Conservation (phyloP, 2,113 vertebrate species). For the Lathamus discolor region DNA sequence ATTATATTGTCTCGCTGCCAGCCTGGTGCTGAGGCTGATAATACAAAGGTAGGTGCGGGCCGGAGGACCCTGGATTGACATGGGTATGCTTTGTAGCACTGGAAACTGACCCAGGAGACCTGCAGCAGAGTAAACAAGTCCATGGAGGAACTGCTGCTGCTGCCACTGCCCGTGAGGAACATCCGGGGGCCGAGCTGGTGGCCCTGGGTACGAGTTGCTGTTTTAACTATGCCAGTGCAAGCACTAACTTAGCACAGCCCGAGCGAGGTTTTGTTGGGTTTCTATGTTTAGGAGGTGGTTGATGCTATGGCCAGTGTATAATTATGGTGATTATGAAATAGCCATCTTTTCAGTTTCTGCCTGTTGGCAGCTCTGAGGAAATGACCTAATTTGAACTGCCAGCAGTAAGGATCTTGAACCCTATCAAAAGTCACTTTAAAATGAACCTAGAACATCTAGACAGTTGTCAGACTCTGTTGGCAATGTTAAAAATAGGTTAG, state of each 20-base stretch:
- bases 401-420: not conserved
- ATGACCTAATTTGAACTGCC: not conserved
- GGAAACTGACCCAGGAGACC: not conserved
- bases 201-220: not conserved
- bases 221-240: not conserved
- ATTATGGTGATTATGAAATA: conserved; percentile 35
- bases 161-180: not conserved
- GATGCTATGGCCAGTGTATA: not conserved
- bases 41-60: not conserved
- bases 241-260: not conserved
- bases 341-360: not conserved
- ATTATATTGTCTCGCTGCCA: not conserved
- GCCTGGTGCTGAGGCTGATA: not conserved
- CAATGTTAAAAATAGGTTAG: conserved; percentile 26
- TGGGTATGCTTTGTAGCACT: not conserved
- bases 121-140: not conserved
- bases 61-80: not conserved
- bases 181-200: not conserved
- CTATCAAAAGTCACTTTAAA: not conserved
- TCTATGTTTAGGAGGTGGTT: conserved; percentile 34
- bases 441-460: not conserved
- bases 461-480: not conserved
- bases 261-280: not conserved
- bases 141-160: not conserved
- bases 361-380: not conserved